A percentile compares a stretch with the other conserved stretches of the same genome.
phyloP scores from a whole-genome alignment of 1,140 invertebrate species.

The Penaeus chinensis region DNA sequence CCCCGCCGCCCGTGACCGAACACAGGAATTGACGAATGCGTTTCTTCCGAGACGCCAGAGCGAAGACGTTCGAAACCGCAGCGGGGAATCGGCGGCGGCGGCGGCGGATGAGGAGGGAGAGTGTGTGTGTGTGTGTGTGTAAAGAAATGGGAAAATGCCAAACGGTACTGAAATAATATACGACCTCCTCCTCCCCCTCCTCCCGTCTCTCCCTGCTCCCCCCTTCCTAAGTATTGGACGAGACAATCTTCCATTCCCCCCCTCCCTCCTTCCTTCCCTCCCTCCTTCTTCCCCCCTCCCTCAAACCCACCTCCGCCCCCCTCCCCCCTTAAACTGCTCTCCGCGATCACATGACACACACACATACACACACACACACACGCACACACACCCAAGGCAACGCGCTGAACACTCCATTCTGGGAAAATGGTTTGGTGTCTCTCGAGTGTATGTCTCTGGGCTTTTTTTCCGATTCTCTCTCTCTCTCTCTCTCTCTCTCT shows the following conservation, averaged over 20 bases:
- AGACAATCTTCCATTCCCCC: constrained; percentile 23
- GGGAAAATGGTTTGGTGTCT: too few relatives aligned
- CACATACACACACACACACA: too few relatives aligned
- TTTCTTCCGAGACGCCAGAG: too few relatives aligned
- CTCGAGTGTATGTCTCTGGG: too few relatives aligned
- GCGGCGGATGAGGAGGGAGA: background rate
- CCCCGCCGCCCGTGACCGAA: too few relatives aligned
- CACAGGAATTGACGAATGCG: too few relatives aligned
- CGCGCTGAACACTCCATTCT: too few relatives aligned
- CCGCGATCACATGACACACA: background rate
- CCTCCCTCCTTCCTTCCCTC: constrained; percentile 10
- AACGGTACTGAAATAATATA: constrained; percentile 59
- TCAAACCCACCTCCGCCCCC: background rate
- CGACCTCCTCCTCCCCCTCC: constrained; percentile 28
- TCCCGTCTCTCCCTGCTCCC: background rate
- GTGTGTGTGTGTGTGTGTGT: constrained; percentile 34
- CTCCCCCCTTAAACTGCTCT: background rate
- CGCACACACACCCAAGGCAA: too few relatives aligned
- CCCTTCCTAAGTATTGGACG: background rate
- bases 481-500: too few relatives aligned
- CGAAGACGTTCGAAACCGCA: too few relatives aligned
- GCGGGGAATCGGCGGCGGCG: too few relatives aligned
- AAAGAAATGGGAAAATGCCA: constrained; percentile 56
- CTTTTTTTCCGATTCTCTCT: too few relatives aligned
- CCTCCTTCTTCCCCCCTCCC: background rate